Evolutionary conservation across 2,113 vertebrate species (phyloP).

Genomic region (Oreotragus oreotragus): DNA sequence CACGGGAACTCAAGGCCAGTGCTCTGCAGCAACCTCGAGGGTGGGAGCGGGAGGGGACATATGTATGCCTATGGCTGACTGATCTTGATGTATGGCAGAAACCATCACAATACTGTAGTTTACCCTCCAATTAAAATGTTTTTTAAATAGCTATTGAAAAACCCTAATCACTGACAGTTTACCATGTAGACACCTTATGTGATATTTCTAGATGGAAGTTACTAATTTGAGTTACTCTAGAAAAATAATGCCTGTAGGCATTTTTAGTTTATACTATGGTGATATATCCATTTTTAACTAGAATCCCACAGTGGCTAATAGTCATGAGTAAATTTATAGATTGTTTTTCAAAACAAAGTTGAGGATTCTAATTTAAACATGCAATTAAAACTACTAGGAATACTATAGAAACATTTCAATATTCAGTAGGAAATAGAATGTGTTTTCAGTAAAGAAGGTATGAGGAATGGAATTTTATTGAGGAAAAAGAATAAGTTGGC

Average conservation of each 20-base stretch:
- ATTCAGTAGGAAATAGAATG: background rate
- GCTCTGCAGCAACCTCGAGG: background rate
- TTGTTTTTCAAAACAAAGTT: slow-evolving; percentile 75
- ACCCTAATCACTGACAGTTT: slow-evolving; percentile 62
- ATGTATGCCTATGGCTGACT: background rate
- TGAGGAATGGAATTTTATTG: background rate
- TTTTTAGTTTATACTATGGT: slow-evolving; percentile 74
- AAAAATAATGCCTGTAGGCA: slow-evolving; percentile 68
- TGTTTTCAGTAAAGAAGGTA: background rate
- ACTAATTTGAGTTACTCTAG: slow-evolving; percentile 77
- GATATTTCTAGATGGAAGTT: slow-evolving; percentile 67
- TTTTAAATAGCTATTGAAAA: slow-evolving; percentile 52
- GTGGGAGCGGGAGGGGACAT: background rate
- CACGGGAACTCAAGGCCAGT: background rate
- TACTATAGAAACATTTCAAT: background rate
- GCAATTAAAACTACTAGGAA: background rate
- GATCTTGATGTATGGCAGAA: background rate
- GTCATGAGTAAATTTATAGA: slow-evolving; percentile 71
- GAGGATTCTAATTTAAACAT: background rate
- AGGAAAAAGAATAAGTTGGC: background rate
- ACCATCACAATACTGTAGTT: background rate
- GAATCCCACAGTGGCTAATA: slow-evolving; percentile 65
- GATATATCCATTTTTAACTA: slow-evolving; percentile 38
- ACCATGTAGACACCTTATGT: slow-evolving; percentile 56
- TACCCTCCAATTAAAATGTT: background rate